A percentile compares a stretch with the other conserved stretches of the same genome.
phyloP scores from a whole-genome alignment of 1,140 invertebrate genomes.

The Cotesia typhae region DNA sequence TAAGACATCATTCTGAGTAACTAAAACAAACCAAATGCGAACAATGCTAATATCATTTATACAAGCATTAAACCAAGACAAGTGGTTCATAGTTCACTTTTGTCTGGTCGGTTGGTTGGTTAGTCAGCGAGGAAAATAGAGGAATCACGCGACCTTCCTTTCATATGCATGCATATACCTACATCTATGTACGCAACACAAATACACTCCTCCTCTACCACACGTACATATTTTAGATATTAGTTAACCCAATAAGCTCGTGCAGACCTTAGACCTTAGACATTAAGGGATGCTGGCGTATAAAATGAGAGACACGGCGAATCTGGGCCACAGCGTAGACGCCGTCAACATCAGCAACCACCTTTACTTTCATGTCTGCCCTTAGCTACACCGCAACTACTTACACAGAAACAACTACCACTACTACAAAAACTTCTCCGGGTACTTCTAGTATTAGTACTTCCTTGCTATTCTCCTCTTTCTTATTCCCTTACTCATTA shows the following conservation, averaged over 20 bases:
- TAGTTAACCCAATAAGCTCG: background rate
- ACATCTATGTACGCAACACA: too few species aligned
- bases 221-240: too few species aligned
- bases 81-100: background rate
- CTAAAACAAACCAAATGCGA: background rate
- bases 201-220: too few species aligned
- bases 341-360: constrained; percentile 11
- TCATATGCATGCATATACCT: too few species aligned
- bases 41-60: constrained; percentile 6
- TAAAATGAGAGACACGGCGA: constrained; percentile 5
- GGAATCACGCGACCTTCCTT: constrained; percentile 8
- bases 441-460: background rate
- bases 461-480: background rate
- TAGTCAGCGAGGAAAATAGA: background rate
- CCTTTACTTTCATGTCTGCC: background rate
- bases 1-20: background rate
- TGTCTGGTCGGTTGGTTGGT: background rate
- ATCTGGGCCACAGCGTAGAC: constrained; percentile 11
- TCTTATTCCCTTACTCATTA: background rate
- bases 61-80: background rate
- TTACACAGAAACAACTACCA: too few species aligned
- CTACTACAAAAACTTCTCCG: too few species aligned
- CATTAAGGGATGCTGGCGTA: background rate
- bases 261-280: constrained; percentile 4
- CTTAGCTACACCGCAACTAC: too few species aligned